phyloP scores from a whole-genome alignment of 2,797 vertebrate genomes.

The Sardinella longiceps region DNA sequence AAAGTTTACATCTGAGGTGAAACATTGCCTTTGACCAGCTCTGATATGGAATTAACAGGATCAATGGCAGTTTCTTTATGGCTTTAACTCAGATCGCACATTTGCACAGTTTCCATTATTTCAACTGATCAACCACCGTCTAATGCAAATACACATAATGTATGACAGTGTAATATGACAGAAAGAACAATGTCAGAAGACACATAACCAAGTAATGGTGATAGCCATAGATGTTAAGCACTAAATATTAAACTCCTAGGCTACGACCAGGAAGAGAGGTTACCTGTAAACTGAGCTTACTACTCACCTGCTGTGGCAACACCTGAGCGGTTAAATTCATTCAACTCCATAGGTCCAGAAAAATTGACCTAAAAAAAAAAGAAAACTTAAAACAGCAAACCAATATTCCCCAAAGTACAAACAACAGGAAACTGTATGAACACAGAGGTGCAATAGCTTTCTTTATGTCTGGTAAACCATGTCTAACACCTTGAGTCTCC shows the following conservation, averaged over 20 bases:
- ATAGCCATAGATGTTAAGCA: not conserved
- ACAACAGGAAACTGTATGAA: not conserved
- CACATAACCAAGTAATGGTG: not conserved
- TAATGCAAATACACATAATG: not conserved
- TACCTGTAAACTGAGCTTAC: not conserved
- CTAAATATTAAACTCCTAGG: not conserved
- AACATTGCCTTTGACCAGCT: not conserved
- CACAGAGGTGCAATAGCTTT: not conserved
- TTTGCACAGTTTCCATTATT: not conserved
- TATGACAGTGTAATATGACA: not conserved
- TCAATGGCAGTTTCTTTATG: not conserved
- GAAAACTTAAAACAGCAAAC: not conserved
- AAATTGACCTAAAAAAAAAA: not conserved
- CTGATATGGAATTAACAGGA: not conserved
- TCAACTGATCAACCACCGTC: not conserved
- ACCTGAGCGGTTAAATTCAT: slow-evolving; percentile 29
- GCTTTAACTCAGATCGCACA: not conserved
- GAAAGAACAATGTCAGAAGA: not conserved
- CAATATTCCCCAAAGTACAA: not conserved
- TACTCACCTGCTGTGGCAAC: slow-evolving; percentile 40
- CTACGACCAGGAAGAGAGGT: not conserved
- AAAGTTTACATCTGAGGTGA: not conserved
- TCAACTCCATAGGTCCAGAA: slow-evolving; percentile 46
- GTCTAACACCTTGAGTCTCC: not conserved
- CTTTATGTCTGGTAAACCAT: not conserved